These are phyloP conservation scores for Patella pellucida DNA, from an alignment of 2,888 invertebrate genomes.

Conservation along the genomic window DNA sequence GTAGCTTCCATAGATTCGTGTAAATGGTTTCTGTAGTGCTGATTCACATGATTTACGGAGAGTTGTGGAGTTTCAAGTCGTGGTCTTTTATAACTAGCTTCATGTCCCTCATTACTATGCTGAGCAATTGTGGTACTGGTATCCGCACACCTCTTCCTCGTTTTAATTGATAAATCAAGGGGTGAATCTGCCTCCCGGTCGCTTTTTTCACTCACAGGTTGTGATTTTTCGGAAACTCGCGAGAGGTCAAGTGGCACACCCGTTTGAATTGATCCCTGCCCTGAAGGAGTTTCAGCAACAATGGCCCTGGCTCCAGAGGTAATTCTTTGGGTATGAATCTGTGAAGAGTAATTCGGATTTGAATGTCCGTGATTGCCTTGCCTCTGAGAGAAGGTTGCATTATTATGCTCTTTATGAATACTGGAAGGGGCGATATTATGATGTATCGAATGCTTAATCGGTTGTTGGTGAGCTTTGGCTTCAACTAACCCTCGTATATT, in stretches of 20 bases:
- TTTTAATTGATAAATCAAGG: slow-evolving; percentile 29
- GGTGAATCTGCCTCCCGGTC: slow-evolving; percentile 23
- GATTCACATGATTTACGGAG: neutral
- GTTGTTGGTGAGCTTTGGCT: no score
- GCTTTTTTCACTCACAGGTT: neutral
- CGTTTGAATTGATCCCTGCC: slow-evolving; percentile 12
- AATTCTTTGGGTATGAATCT: neutral
- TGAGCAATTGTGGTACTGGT: slow-evolving; percentile 26
- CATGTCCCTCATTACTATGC: neutral
- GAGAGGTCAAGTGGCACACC: slow-evolving; percentile 26
- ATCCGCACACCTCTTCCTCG: slow-evolving; percentile 29
- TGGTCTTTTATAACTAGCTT: neutral
- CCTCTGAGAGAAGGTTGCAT: neutral
- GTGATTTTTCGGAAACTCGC: slow-evolving; percentile 3
- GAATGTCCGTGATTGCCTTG: neutral
- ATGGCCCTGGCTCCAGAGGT: neutral
- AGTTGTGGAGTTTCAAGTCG: neutral
- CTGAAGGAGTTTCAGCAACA: neutral
- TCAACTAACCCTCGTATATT: no score
- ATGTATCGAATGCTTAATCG: no score
- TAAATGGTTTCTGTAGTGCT: neutral
- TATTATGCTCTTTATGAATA: slow-evolving; percentile 4
- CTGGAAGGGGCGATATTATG: neutral
- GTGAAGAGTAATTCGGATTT: neutral
- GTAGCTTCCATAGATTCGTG: neutral